Evolutionary conservation across 2,888 invertebrate species (phyloP).

Genomic region (Buathra laborator): DNA sequence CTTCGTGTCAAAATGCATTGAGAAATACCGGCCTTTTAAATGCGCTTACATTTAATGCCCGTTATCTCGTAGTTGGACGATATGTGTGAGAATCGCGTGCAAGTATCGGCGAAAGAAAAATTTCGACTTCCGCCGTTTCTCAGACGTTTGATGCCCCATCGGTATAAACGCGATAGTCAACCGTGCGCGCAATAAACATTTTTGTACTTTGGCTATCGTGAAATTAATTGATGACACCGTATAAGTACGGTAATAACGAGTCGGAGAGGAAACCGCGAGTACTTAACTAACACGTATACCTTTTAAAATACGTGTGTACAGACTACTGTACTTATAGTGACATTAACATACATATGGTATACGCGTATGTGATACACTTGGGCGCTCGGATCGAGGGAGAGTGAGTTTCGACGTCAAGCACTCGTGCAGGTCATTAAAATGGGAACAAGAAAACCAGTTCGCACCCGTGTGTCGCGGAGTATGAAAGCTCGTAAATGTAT

Average conservation of each 20-base stretch:
- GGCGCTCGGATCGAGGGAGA: slow-evolving; percentile 13
- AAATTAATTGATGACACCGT: slow-evolving; percentile 52
- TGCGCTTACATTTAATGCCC: slow-evolving; percentile 1
- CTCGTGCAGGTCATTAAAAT: slow-evolving; percentile 64
- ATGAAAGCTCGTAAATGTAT: slow-evolving; percentile 65
- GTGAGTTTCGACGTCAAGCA: slow-evolving; percentile 39
- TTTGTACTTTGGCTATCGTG: slow-evolving; percentile 22
- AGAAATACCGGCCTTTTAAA: slow-evolving; percentile 1
- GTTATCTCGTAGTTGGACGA: neutral
- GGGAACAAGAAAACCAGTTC: slow-evolving; percentile 65
- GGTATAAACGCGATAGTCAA: slow-evolving; percentile 18
- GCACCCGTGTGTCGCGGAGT: slow-evolving; percentile 54
- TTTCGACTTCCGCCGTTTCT: slow-evolving; percentile 1
- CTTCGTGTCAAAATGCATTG: neutral
- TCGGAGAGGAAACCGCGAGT: slow-evolving; percentile 29
- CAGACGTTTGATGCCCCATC: neutral
- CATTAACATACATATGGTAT: slow-evolving; percentile 52
- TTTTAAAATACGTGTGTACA: neutral
- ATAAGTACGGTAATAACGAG: slow-evolving; percentile 50
- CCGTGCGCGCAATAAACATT: slow-evolving; percentile 45
- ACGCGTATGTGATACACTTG: slow-evolving; percentile 38
- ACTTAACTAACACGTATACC: slow-evolving; percentile 34
- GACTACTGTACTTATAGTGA: slow-evolving; percentile 26
- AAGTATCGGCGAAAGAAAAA: slow-evolving; percentile 14
- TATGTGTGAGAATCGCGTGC: slow-evolving; percentile 18